These are phyloP conservation scores for Polypterus bichir DNA, from an alignment of 2,113 vertebrate genomes.

Conservation along the genomic window DNA sequence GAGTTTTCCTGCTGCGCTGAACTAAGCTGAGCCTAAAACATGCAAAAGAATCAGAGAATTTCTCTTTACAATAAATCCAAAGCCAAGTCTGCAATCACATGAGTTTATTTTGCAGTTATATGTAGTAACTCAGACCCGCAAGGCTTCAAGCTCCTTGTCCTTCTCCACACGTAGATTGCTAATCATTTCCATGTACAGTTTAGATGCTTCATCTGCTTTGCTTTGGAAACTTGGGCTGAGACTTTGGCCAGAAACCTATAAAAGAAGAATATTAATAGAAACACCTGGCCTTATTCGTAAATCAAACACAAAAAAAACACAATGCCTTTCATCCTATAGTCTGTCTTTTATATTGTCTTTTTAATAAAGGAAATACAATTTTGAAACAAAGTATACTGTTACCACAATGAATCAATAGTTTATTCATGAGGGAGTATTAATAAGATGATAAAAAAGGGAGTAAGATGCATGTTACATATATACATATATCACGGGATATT, in stretches of 20 bases:
- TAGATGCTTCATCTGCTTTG: constrained; percentile 74
- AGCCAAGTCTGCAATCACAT: background rate
- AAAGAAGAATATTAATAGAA: background rate
- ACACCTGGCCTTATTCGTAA: background rate
- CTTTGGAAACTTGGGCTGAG: constrained; percentile 49
- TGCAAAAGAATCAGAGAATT: background rate
- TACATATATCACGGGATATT: no score
- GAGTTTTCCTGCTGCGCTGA: constrained; percentile 62
- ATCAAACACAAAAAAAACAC: no score
- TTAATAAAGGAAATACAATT: no score
- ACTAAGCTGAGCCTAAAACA: constrained; percentile 58
- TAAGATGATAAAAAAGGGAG: no score
- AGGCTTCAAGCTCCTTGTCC: constrained; percentile 66
- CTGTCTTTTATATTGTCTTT: no score
- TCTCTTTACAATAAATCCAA: background rate
- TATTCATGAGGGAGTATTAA: no score
- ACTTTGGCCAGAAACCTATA: constrained; percentile 45
- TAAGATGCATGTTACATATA: no score
- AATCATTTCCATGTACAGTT: constrained; percentile 73
- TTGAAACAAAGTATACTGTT: no score
- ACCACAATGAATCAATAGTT: no score
- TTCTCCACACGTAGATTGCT: constrained; percentile 62
- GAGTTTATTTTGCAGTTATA: background rate
- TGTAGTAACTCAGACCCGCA: constrained; percentile 52
- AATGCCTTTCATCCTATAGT: no score